Conservation (phyloP, 2,113 vertebrate genomes). For the Heterochromis multidens region DNA sequence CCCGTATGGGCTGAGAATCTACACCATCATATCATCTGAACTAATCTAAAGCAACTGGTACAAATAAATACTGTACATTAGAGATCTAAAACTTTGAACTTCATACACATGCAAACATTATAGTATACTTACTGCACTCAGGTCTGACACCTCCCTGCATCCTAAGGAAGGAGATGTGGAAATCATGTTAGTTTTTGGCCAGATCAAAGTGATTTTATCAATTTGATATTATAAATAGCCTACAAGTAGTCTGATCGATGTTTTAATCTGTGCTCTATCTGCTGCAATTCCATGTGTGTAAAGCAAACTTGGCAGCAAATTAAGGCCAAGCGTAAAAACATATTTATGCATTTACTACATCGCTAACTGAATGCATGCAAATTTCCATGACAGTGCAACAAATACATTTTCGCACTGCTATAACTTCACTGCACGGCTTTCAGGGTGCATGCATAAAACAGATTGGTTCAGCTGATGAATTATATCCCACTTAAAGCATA, state of each 20-base stretch:
- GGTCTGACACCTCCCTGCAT: background rate
- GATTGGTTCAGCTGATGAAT: background rate
- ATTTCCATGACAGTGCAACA: background rate
- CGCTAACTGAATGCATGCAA: background rate
- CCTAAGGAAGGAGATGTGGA: background rate
- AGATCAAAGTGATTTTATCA: background rate
- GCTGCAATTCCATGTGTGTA: background rate
- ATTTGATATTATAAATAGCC: background rate
- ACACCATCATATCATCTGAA: background rate
- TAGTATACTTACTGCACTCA: background rate
- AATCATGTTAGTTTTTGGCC: background rate
- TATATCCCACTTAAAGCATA: background rate
- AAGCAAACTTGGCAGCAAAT: background rate
- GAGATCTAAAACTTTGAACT: background rate
- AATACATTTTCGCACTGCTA: background rate
- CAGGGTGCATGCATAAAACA: background rate
- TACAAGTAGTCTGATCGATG: background rate
- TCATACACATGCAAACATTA: background rate
- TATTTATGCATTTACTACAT: background rate
- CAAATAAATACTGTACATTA: background rate
- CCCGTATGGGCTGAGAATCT: background rate
- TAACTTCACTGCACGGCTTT: background rate
- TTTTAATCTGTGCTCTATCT: background rate
- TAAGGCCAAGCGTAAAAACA: background rate
- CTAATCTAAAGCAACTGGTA: background rate